These are phyloP conservation scores for Manis javanica DNA, from an alignment of 2,797 vertebrate species.

Conservation along the genomic window DNA sequence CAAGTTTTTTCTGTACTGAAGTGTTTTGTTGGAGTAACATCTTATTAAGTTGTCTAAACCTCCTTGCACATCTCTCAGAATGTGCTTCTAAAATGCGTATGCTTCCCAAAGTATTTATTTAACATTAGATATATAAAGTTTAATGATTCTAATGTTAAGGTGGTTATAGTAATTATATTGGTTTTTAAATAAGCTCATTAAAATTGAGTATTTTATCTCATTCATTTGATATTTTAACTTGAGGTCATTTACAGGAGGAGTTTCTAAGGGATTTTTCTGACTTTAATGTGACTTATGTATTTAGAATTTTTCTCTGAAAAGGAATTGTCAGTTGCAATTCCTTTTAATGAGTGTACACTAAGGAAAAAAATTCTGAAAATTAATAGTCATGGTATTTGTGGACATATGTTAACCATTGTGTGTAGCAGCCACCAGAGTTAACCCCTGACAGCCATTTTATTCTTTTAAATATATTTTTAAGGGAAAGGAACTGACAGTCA, in stretches of 20 bases:
- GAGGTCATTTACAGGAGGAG: background rate
- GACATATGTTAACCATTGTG: background rate
- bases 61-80: background rate
- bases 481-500: background rate
- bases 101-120: conserved; percentile 14
- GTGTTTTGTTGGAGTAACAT: background rate
- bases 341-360: conserved; percentile 6
- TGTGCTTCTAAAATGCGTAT: conserved; percentile 34
- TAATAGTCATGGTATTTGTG: background rate
- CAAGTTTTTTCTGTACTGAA: conserved; percentile 37
- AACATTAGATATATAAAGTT: conserved; percentile 21
- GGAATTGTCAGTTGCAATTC: background rate
- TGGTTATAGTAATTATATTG: background rate
- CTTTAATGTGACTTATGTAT: conserved; percentile 24
- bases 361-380: background rate
- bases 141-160: conserved; percentile 32
- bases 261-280: conserved; percentile 52
- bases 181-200: conserved; percentile 61
- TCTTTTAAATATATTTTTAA: background rate
- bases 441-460: background rate
- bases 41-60: conserved; percentile 18
- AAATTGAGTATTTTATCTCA: conserved; percentile 43
- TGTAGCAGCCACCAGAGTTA: background rate
- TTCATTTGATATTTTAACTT: conserved; percentile 59
- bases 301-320: conserved; percentile 56